phyloP scores from a whole-genome alignment of 2,113 vertebrate species.

The Rhabdornis inornatus region DNA sequence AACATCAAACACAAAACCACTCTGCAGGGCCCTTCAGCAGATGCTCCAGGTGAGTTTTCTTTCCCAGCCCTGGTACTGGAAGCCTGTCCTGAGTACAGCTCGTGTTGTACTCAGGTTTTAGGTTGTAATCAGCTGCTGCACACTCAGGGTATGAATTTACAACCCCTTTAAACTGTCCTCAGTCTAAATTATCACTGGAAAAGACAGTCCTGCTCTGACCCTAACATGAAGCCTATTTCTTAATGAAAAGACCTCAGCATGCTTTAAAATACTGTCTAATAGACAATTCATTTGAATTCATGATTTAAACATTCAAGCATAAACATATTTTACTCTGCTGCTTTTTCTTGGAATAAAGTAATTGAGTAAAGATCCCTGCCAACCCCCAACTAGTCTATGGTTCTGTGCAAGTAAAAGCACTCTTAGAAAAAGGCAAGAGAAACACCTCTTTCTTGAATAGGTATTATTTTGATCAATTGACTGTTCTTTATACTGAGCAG shows the following conservation, averaged over 20 bases:
- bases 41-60: not conserved
- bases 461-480: not conserved
- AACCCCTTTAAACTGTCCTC: not conserved
- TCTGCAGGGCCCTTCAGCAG: not conserved
- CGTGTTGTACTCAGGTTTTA: accelerated
- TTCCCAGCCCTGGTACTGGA: not conserved
- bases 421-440: not conserved
- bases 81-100: not conserved
- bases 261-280: not conserved
- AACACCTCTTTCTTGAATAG: not conserved
- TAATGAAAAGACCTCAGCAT: not conserved
- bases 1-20: accelerated
- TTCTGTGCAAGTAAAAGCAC: not conserved
- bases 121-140: not conserved
- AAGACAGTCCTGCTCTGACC: not conserved
- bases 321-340: not conserved
- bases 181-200: not conserved
- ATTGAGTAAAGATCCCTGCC: not conserved
- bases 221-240: not conserved
- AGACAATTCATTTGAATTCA: not conserved
- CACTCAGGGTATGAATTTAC: not conserved
- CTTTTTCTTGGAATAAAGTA: not conserved
- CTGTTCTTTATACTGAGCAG: not conserved
- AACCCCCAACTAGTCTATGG: not conserved
- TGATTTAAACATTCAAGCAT: not conserved